phyloP scores from a whole-genome alignment of 2,888 invertebrate genomes.

The Drosophila neutralis region DNA sequence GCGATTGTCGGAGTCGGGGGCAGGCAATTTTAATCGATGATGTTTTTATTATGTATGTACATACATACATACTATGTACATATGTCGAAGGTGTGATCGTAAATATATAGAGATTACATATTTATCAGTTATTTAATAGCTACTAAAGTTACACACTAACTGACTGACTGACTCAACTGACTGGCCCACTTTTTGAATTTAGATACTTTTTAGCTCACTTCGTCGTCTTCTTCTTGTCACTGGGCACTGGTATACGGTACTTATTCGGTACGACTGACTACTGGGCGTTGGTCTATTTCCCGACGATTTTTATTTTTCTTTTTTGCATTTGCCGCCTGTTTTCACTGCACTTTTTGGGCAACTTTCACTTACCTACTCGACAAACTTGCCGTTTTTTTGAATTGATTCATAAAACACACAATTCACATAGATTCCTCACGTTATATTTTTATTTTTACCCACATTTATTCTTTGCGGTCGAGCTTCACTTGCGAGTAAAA shows the following conservation, averaged over 20 bases:
- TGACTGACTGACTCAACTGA: slow-evolving; percentile 20
- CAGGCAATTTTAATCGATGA: slow-evolving; percentile 76
- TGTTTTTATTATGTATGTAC: slow-evolving; percentile 64
- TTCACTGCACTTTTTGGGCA: slow-evolving; percentile 38
- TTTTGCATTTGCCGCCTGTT: slow-evolving; percentile 51
- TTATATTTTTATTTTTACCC: slow-evolving; percentile 60
- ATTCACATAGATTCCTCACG: slow-evolving; percentile 59
- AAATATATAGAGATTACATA: slow-evolving; percentile 31
- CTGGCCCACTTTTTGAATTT: slow-evolving; percentile 61
- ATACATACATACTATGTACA: slow-evolving; percentile 17
- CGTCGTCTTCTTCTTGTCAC: slow-evolving; percentile 38
- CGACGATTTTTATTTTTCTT: slow-evolving; percentile 38
- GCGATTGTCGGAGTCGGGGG: slow-evolving; percentile 55
- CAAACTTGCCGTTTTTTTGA: slow-evolving; percentile 63
- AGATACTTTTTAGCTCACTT: slow-evolving; percentile 61
- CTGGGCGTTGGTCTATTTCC: slow-evolving; percentile 73
- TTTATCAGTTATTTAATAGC: slow-evolving; percentile 51
- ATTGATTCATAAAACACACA: slow-evolving; percentile 73
- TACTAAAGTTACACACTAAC: slow-evolving; percentile 23
- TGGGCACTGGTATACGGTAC: slow-evolving; percentile 20
- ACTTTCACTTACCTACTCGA: slow-evolving; percentile 72
- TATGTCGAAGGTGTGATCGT: slow-evolving; percentile 19
- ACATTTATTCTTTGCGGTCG: slow-evolving; percentile 71
- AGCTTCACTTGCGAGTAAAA: slow-evolving; percentile 74
- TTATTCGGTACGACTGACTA: slow-evolving; percentile 29